These are phyloP conservation scores for Odocoileus virginianus DNA, from an alignment of 2,113 vertebrate species.

Conservation along the genomic window DNA sequence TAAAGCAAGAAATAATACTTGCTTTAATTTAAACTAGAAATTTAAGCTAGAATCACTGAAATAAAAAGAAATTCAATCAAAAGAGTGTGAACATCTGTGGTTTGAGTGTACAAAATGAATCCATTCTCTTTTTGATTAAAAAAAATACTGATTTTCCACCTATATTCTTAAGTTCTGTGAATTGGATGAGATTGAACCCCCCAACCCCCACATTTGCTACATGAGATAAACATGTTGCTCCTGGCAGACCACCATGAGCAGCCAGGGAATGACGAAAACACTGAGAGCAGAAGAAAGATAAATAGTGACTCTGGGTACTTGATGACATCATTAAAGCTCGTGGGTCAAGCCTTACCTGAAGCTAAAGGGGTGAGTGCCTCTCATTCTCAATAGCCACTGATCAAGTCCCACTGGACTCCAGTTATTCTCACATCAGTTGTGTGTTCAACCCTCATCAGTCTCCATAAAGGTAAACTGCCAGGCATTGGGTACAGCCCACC, in stretches of 20 bases:
- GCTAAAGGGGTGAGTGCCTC: not conserved
- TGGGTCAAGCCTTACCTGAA: slow-evolving; percentile 4
- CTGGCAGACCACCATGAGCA: not conserved
- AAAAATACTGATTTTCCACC: not conserved
- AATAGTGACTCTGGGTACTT: not conserved
- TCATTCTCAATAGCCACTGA: not conserved
- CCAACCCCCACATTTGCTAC: not conserved
- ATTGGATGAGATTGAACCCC: not conserved
- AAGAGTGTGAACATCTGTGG: not conserved
- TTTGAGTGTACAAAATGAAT: slow-evolving; percentile 19
- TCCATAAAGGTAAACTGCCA: not conserved
- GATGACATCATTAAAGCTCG: not conserved
- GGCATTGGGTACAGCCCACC: not conserved
- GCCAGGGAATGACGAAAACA: not conserved
- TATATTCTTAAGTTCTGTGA: not conserved
- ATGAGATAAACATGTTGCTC: not conserved
- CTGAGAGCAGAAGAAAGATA: not conserved
- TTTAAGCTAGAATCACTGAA: slow-evolving; percentile 17
- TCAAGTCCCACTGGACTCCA: not conserved
- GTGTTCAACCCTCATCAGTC: not conserved
- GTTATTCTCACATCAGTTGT: not conserved
- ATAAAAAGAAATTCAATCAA: slow-evolving; percentile 15
- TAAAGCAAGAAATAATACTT: slow-evolving; percentile 7
- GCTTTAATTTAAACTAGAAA: not conserved
- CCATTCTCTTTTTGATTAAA: not conserved